Evolutionary conservation across 2,113 vertebrate genomes (phyloP).

Genomic region (Myrmophylax atrothorax): DNA sequence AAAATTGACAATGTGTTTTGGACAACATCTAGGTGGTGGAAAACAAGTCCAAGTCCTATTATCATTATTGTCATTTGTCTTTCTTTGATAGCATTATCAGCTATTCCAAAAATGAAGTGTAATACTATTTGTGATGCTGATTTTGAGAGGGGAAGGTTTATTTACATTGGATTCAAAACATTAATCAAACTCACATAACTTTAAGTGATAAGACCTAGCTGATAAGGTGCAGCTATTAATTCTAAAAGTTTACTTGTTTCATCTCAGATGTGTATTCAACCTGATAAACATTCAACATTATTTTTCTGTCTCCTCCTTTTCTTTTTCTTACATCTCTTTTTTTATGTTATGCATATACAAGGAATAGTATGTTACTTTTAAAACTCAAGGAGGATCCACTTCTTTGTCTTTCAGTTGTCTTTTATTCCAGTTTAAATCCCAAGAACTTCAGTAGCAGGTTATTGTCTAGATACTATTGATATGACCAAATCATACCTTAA

Average conservation of each 20-base stretch:
- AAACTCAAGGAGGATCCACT: neutral
- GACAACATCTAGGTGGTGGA: neutral
- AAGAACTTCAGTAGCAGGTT: neutral
- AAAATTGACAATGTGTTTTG: neutral
- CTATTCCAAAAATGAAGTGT: neutral
- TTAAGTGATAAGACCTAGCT: neutral
- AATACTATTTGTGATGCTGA: neutral
- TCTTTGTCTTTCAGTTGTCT: neutral
- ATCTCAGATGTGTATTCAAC: neutral
- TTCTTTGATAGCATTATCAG: neutral
- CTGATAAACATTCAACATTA: neutral
- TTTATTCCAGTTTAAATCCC: neutral
- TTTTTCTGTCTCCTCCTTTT: neutral
- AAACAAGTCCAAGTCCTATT: neutral
- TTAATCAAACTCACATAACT: neutral
- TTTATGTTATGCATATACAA: neutral
- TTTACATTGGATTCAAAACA: neutral
- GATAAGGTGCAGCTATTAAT: neutral
- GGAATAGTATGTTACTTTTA: neutral
- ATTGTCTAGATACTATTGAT: neutral
- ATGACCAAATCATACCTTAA: neutral
- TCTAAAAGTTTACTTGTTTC: neutral
- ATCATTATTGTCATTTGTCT: neutral
- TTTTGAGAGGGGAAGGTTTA: neutral
- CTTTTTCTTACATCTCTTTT: neutral